These are phyloP conservation scores for Aspidoscelis tigris DNA, from an alignment of 2,113 vertebrate genomes.

Conservation along the genomic window DNA sequence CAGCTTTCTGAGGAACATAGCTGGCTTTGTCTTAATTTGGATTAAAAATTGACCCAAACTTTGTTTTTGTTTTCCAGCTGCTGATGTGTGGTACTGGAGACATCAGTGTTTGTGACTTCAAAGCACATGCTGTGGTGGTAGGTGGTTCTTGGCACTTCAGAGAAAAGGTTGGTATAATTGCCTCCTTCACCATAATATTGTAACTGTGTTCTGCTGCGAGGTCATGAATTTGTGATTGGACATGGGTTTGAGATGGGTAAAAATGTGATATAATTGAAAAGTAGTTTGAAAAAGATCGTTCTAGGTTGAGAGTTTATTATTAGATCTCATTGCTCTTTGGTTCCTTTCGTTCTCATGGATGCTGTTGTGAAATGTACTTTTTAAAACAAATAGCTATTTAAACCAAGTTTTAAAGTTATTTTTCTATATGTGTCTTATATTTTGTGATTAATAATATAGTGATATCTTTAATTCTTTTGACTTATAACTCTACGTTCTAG, in stretches of 20 bases:
- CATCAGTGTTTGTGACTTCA: constrained; percentile 97
- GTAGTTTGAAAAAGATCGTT: not conserved
- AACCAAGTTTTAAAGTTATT: too few relatives aligned
- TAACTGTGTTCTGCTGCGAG: not conserved
- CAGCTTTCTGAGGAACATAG: constrained; percentile 4
- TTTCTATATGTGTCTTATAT: too few relatives aligned
- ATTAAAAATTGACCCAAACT: constrained; percentile 36
- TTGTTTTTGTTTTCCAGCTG: constrained; percentile 77
- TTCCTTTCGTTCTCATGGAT: not conserved
- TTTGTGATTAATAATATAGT: too few relatives aligned
- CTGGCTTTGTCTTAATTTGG: not conserved
- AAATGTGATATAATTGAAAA: not conserved
- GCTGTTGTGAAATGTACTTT: not conserved
- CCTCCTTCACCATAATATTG: not conserved
- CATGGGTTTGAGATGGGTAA: not conserved
- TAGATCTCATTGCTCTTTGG: not conserved
- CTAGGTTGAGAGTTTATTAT: not conserved
- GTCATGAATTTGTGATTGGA: not conserved
- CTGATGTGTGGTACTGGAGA: constrained; percentile 98
- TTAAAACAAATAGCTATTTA: too few relatives aligned
- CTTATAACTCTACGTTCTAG: constrained; percentile 70
- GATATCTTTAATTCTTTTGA: constrained; percentile 11
- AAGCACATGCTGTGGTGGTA: constrained; percentile 94
- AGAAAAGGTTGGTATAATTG: constrained; percentile 85
- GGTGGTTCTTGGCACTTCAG: constrained; percentile 98